Percentiles rank a stretch among this genome's conserved stretches.
phyloP scores from a whole-genome alignment of 2,113 vertebrate species.

The Oenanthe oenanthe region DNA sequence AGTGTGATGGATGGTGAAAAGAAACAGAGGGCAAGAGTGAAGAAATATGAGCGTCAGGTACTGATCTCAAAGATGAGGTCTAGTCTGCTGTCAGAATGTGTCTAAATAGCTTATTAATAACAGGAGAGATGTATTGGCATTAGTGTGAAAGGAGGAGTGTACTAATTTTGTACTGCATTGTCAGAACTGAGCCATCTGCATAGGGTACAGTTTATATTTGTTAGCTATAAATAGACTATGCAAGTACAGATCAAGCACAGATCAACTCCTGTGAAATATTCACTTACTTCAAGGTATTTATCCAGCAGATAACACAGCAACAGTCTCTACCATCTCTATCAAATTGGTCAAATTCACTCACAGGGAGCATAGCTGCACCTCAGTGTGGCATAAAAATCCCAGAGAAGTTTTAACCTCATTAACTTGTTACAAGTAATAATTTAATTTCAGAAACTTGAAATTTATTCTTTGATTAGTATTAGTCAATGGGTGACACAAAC shows the following conservation, averaged over 20 bases:
- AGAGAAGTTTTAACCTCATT: background rate
- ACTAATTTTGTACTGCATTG: background rate
- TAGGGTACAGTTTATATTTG: background rate
- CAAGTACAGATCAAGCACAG: background rate
- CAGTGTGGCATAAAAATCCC: background rate
- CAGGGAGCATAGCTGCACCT: background rate
- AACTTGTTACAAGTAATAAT: background rate
- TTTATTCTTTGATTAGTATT: background rate
- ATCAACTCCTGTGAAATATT: background rate
- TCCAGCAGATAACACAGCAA: background rate
- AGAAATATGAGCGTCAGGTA: conserved; percentile 52
- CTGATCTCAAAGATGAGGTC: conserved; percentile 43
- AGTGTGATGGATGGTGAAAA: conserved; percentile 56
- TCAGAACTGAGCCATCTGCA: background rate
- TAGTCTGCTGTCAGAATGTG: conserved; percentile 43
- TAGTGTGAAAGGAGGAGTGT: background rate
- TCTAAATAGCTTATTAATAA: conserved; percentile 46
- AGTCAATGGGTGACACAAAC: background rate
- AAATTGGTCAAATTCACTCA: background rate
- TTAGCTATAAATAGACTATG: background rate
- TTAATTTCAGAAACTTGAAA: background rate
- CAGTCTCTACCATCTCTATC: background rate
- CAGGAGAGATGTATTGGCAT: background rate
- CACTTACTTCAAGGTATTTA: background rate
- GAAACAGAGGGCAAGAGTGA: conserved; percentile 37